Conservation (phyloP, 2,888 invertebrate species). For the Nephrocerus scutellatus region DNA sequence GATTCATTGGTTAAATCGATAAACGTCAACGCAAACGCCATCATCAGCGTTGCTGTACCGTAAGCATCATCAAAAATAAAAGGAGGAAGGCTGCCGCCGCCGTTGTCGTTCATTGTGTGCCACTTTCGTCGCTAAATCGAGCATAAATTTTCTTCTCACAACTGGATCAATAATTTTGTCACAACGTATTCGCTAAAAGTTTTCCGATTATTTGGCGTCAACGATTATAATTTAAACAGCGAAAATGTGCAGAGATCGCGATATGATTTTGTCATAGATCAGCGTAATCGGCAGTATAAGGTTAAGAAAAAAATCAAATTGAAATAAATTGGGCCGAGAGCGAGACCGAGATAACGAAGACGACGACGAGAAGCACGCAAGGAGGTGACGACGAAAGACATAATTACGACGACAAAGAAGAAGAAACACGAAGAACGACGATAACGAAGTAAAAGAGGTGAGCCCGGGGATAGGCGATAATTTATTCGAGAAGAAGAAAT, state of each 20-base stretch:
- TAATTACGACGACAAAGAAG: conserved; percentile 5
- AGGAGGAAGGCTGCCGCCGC: too few species aligned
- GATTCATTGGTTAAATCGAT: too few species aligned
- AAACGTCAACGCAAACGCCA: too few species aligned
- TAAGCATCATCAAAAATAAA: too few species aligned
- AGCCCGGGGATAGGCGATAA: too few species aligned
- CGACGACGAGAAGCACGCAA: conserved; percentile 13
- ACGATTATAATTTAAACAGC: conserved; percentile 43
- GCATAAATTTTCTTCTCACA: too few species aligned
- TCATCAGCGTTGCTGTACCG: too few species aligned
- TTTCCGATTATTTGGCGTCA: conserved; percentile 42
- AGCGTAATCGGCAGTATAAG: conserved; percentile 46
- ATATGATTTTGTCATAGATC: conserved; percentile 49
- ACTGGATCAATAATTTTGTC: conserved; percentile 41
- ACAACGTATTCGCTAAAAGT: conserved; percentile 48
- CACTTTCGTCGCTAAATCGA: too few species aligned
- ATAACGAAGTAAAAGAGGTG: neutral
- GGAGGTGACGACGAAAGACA: conserved; percentile 6
- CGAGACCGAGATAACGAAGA: conserved; percentile 18
- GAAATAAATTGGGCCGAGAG: conserved; percentile 26
- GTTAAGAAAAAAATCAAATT: conserved; percentile 47
- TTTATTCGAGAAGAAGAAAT: too few species aligned
- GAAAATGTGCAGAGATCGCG: conserved; percentile 51
- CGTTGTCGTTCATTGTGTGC: too few species aligned
- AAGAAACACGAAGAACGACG: conserved; percentile 7